These are phyloP conservation scores for Achatina immaculata DNA, from an alignment of 1,140 invertebrate genomes.

Conservation along the genomic window DNA sequence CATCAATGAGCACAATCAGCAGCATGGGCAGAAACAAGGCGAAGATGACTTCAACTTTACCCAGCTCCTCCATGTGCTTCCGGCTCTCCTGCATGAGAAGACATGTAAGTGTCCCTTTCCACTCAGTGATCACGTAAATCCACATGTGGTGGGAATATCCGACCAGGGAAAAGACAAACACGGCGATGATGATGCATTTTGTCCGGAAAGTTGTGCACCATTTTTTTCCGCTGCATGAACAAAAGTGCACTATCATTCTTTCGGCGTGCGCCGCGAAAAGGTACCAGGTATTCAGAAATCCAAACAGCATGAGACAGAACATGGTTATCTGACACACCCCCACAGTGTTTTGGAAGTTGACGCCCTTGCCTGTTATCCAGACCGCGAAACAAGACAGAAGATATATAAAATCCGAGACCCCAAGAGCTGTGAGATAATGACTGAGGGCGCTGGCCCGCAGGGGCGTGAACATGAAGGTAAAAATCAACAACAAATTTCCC, in stretches of 20 bases:
- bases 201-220: constrained; percentile 36
- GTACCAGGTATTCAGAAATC: constrained; percentile 38
- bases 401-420: constrained; percentile 43
- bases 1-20: constrained; percentile 29
- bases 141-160: constrained; percentile 35
- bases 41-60: constrained; percentile 27
- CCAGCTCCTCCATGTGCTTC: constrained; percentile 17
- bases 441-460: constrained; percentile 38
- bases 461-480: constrained; percentile 41
- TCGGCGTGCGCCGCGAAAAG: constrained; percentile 32
- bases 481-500: constrained; percentile 37
- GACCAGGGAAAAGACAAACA: constrained; percentile 34
- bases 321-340: constrained; percentile 49
- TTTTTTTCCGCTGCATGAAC: not conserved
- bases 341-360: constrained; percentile 43
- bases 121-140: constrained; percentile 1
- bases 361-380: constrained; percentile 40
- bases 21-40: constrained; percentile 31
- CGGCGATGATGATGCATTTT: constrained; percentile 33
- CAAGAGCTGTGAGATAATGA: constrained; percentile 48
- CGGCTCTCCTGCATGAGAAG: constrained; percentile 16
- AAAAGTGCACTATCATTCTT: constrained; percentile 20
- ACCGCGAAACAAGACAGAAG: constrained; percentile 36
- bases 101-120: not conserved
- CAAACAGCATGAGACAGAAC: constrained; percentile 42